Conservation (phyloP, 2,888 invertebrate genomes). For the Cheilosia urbana region DNA sequence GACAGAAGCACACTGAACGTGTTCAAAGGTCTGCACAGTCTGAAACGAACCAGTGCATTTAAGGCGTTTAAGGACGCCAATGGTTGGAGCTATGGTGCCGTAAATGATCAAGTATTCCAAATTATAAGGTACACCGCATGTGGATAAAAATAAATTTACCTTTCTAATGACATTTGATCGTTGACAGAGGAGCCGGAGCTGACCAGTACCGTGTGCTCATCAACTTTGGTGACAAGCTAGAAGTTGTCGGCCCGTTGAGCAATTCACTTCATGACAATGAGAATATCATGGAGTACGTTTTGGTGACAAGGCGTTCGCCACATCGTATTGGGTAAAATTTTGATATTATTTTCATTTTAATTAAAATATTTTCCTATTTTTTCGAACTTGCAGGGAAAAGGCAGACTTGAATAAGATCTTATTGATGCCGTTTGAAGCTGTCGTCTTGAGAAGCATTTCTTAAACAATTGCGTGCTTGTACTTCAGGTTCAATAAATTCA, state of each 20-base stretch:
- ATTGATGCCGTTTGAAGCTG: constrained; percentile 80
- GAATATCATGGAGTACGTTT: constrained; percentile 78
- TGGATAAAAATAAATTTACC: background rate
- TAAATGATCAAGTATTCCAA: constrained; percentile 80
- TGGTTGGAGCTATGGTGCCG: constrained; percentile 79
- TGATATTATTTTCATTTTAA: background rate
- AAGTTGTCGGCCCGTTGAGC: constrained; percentile 76
- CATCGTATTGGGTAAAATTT: constrained; percentile 78
- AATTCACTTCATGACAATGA: constrained; percentile 49
- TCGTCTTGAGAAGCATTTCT: constrained; percentile 77
- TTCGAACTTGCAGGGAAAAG: constrained; percentile 76
- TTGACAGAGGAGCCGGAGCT: constrained; percentile 76
- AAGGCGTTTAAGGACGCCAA: constrained; percentile 77
- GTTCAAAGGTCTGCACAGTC: constrained; percentile 85
- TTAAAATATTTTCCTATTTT: background rate
- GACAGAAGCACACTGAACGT: constrained; percentile 85
- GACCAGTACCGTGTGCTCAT: constrained; percentile 80
- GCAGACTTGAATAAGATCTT: constrained; percentile 77
- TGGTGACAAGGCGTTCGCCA: constrained; percentile 78
- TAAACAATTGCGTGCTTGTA: background rate
- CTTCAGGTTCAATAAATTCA: background rate
- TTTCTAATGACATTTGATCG: background rate
- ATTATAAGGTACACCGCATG: constrained; percentile 78
- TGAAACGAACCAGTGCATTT: constrained; percentile 84
- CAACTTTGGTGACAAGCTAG: constrained; percentile 80